A percentile compares a stretch with the other conserved stretches of the same genome.
phyloP scores from a whole-genome alignment of 1,140 invertebrate genomes.

The Anoplolepis gracilipes region DNA sequence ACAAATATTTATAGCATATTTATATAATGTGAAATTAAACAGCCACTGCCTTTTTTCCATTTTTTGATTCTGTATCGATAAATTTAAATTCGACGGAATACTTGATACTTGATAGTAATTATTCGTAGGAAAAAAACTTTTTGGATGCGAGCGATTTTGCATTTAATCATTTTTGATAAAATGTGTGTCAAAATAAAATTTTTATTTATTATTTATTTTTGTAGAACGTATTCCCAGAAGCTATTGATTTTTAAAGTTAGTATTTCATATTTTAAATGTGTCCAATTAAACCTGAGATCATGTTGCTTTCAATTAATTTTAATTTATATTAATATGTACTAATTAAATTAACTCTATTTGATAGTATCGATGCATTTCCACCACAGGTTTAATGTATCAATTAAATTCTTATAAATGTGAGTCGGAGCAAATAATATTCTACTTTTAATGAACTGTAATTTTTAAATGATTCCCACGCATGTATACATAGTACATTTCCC shows the following conservation, averaged over 20 bases:
- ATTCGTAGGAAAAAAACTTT: not conserved
- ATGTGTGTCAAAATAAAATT: not conserved
- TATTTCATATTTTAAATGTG: too few relatives aligned
- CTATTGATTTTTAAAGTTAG: not conserved
- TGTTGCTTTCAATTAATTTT: too few relatives aligned
- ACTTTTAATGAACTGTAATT: not conserved
- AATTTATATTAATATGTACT: constrained; percentile 3
- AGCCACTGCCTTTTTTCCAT: not conserved
- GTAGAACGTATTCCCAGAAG: not conserved
- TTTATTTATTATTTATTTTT: not conserved
- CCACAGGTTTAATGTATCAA: constrained; percentile 20
- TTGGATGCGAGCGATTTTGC: not conserved
- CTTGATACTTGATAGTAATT: not conserved
- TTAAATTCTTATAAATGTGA: not conserved
- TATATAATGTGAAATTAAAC: not conserved
- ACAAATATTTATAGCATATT: not conserved
- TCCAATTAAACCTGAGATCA: not conserved
- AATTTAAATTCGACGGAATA: not conserved
- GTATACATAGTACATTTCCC: not conserved
- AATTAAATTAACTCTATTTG: not conserved
- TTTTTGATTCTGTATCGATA: not conserved
- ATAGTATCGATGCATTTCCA: not conserved
- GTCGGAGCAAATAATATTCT: not conserved
- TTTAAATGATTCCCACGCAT: not conserved
- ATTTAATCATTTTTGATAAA: not conserved